A percentile compares a stretch with the other conserved stretches of the same genome.
Conservation (phyloP, 2,888 invertebrate genomes). For the Nomada fabriciana region DNA sequence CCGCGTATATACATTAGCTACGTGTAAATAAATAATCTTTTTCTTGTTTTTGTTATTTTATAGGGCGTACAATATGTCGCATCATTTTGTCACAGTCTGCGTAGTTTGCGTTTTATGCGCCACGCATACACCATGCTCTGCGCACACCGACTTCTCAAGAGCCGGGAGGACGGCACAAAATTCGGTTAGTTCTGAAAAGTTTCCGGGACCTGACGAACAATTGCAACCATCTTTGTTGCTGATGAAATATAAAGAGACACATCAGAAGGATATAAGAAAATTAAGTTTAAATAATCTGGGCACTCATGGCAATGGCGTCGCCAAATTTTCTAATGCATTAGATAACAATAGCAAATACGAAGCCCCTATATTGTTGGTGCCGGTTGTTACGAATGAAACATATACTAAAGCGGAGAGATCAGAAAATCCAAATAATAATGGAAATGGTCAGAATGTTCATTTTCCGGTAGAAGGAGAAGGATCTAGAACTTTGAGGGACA, state of each 20-base stretch:
- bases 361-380: conserved; percentile 18
- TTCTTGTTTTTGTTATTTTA: conserved; percentile 44
- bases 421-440: conserved; percentile 25
- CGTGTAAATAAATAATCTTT: background rate
- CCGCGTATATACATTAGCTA: background rate
- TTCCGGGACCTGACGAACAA: conserved; percentile 60
- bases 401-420: conserved; percentile 21
- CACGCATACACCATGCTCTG: conserved; percentile 90
- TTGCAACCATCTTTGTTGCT: conserved; percentile 64
- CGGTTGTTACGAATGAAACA: conserved; percentile 21
- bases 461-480: conserved; percentile 7
- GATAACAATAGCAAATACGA: conserved; percentile 38
- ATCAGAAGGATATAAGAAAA: conserved; percentile 55
- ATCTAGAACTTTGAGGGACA: conserved; percentile 29
- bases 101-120: conserved; percentile 93
- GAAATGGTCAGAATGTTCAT: conserved; percentile 7
- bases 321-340: conserved; percentile 57
- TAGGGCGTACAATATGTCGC: conserved; percentile 83
- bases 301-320: conserved; percentile 47
- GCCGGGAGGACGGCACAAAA: conserved; percentile 27
- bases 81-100: conserved; percentile 91
- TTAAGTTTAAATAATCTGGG: conserved; percentile 48
- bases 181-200: conserved; percentile 52
- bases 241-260: conserved; percentile 70
- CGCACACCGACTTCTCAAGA: conserved; percentile 86